phyloP scores from a whole-genome alignment of 2,888 invertebrate genomes.

The Heliconius ismenius region DNA sequence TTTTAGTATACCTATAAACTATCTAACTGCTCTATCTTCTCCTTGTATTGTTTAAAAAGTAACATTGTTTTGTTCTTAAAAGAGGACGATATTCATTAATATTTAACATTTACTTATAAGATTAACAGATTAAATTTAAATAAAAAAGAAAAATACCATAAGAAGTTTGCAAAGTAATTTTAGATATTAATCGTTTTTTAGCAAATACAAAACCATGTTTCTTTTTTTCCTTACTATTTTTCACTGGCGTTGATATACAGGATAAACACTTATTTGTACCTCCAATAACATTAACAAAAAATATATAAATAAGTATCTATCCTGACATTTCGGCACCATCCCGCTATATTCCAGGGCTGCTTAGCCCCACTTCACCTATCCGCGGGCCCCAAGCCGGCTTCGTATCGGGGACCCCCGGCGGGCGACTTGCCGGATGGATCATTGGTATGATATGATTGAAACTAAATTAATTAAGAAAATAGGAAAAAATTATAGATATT shows the following conservation, averaged over 20 bases:
- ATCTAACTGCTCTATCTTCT: constrained; percentile 11
- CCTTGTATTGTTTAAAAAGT: background rate
- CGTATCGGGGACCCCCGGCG: constrained; percentile 76
- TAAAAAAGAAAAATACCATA: background rate
- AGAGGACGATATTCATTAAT: background rate
- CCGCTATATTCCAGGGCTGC: constrained; percentile 65
- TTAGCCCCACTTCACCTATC: constrained; percentile 68
- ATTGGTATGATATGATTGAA: constrained; percentile 67
- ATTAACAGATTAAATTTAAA: background rate
- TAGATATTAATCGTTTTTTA: no score
- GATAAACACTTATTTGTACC: constrained; percentile 1
- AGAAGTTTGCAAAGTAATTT: no score
- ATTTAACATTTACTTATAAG: background rate
- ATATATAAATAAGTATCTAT: background rate
- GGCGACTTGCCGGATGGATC: constrained; percentile 84
- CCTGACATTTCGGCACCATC: constrained; percentile 10
- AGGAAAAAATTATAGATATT: background rate
- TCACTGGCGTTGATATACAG: constrained; percentile 13
- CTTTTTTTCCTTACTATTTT: constrained; percentile 6
- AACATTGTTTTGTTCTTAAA: constrained; percentile 5
- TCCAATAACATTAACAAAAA: background rate
- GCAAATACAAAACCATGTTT: constrained; percentile 5
- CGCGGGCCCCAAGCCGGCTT: constrained; percentile 76
- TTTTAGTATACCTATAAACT: constrained; percentile 7
- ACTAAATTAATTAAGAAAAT: constrained; percentile 1